phyloP scores from a whole-genome alignment of 2,113 vertebrate species.

The Xenopus borealis region DNA sequence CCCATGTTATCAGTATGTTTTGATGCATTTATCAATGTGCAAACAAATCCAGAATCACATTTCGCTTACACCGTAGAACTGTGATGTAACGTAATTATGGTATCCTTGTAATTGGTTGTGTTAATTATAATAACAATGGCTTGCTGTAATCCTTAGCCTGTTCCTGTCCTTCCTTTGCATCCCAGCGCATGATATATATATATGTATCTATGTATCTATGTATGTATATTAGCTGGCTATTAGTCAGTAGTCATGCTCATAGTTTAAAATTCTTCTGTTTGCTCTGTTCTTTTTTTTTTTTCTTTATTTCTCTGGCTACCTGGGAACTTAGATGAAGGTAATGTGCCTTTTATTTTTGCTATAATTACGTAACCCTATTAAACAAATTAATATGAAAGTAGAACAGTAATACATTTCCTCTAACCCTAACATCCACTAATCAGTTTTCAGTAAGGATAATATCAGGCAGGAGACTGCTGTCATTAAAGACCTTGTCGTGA shows the following conservation, averaged over 20 bases:
- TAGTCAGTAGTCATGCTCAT: constrained; percentile 38
- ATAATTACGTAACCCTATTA: not conserved
- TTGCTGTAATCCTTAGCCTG: not conserved
- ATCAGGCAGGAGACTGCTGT: too few relatives aligned
- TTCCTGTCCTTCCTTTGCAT: not conserved
- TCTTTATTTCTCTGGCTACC: constrained; percentile 60
- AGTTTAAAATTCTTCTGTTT: constrained; percentile 52
- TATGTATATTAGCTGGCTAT: constrained; percentile 35
- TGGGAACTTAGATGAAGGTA: constrained; percentile 78
- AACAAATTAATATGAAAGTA: not conserved
- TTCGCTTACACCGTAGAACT: too few relatives aligned
- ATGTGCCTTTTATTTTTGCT: constrained; percentile 37
- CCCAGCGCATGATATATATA: not conserved
- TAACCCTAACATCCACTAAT: too few relatives aligned
- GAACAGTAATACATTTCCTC: too few relatives aligned
- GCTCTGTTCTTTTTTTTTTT: constrained; percentile 58
- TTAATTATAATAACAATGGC: not conserved
- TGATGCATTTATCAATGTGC: too few relatives aligned
- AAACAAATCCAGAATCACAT: too few relatives aligned
- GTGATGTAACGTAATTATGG: too few relatives aligned
- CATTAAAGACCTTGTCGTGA: too few relatives aligned
- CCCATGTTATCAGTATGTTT: too few relatives aligned
- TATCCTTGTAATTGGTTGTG: not conserved
- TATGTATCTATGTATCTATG: not conserved
- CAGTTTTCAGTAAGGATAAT: too few relatives aligned